Base-by-base conservation (phyloP, 2,888 invertebrate species). In the Imbricaverruca yamaguchii region DNA sequence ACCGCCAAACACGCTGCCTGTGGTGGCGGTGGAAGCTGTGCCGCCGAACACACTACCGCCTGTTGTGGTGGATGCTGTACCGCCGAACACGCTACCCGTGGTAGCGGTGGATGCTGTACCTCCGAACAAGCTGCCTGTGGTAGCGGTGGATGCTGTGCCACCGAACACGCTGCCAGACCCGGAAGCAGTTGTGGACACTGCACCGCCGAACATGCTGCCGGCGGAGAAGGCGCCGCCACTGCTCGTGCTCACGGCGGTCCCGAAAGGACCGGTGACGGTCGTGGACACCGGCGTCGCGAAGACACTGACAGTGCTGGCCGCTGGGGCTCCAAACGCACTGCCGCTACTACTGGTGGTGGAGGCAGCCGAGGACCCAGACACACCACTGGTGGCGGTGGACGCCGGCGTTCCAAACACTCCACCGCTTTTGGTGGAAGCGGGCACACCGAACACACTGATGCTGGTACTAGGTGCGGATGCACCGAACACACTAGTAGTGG, bases 1-100 rank as follows among this genome's bases (percentile, higher is more conserved):
- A n/a, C 83, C 83, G 81, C 83, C 83, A 81, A 83, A 84, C 2
- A 83, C 25, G 77, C 65, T 67, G 15, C 53, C 57, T 6, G 80
- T 61, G 2, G 81, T 57, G 21, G 67, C n/a, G 67, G 67, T 23
- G 10, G 23, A 10, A 23, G 23, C 67, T 9, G 13, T 23, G 21
- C 3, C 67, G 10, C 67, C 67, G n/a, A 67, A 67, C 67, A 25
- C 8, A 15, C 59, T 59, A 15, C 67, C 25, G 25, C 25, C 67
- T 1, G 25, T 8, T 25, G 25, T 67, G 12, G 25, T 12, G n/a
- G 63, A n/a, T n/a, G 63, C n/a, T 21, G 15, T 21, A 10, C n/a
- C 6, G 10, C 67, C 67, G 12, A 67, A 67, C 13, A 67, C 23
- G n/a, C 39, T 69, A 8, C 69, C 18, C 61, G 53, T 23, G 82